Percentiles rank a stretch among this genome's conserved stretches.
phyloP scores from a whole-genome alignment of 1,140 invertebrate species.

The Eulimnadia texana region DNA sequence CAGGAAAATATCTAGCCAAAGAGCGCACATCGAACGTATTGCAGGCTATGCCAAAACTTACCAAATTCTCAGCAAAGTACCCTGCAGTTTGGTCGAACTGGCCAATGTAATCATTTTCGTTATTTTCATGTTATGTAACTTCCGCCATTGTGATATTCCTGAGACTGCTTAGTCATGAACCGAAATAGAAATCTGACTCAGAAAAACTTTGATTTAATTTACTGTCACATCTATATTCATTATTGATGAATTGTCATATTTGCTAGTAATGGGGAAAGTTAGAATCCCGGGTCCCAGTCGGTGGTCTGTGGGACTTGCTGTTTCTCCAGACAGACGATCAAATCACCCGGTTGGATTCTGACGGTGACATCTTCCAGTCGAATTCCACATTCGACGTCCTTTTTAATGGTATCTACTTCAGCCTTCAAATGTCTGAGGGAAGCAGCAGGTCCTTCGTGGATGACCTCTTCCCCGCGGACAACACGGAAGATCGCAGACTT shows the following conservation, averaged over 20 bases:
- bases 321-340: constrained; percentile 56
- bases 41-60: no score
- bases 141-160: no score
- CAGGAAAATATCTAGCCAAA: no score
- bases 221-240: background rate
- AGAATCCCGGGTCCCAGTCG: constrained; percentile 73
- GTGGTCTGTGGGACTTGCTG: constrained; percentile 45
- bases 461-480: constrained; percentile 46
- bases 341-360: constrained; percentile 56
- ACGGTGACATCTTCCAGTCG: constrained; percentile 48
- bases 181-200: no score
- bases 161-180: no score
- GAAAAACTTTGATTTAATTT: background rate
- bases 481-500: constrained; percentile 52
- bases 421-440: constrained; percentile 80
- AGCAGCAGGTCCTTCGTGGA: constrained; percentile 54
- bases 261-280: background rate
- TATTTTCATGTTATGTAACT: no score
- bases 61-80: no score
- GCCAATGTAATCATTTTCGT: no score
- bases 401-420: constrained; percentile 70
- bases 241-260: background rate
- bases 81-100: no score
- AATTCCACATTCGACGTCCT: constrained; percentile 74
- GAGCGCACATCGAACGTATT: no score